A percentile compares a stretch with the other conserved stretches of the same genome.
phyloP scores from a whole-genome alignment of 2,113 vertebrate species.

The Gambusia holbrooki region DNA sequence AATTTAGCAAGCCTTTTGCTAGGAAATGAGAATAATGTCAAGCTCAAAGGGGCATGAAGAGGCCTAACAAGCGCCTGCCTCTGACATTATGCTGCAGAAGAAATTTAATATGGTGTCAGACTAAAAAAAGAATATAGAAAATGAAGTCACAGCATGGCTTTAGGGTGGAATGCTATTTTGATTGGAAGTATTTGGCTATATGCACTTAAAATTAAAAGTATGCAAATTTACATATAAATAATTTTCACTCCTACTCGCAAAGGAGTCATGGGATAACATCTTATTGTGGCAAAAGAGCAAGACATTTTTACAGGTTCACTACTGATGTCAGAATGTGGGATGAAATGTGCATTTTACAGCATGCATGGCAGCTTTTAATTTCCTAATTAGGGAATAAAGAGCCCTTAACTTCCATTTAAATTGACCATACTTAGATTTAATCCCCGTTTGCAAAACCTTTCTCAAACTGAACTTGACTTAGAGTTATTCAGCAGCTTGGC shows the following conservation, averaged over 20 bases:
- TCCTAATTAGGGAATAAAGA: constrained; percentile 29
- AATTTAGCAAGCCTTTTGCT: constrained; percentile 4
- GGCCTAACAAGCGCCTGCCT: constrained; percentile 1
- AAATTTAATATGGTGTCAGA: constrained; percentile 27
- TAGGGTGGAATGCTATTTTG: constrained; percentile 34
- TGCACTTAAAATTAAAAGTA: constrained; percentile 21
- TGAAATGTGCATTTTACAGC: constrained; percentile 18
- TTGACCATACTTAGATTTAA: constrained; percentile 7
- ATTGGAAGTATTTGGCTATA: constrained; percentile 28
- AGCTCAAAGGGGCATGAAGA: constrained; percentile 15
- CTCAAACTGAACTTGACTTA: constrained; percentile 16
- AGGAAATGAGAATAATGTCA: not conserved
- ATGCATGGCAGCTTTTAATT: constrained; percentile 13
- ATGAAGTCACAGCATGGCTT: constrained; percentile 50
- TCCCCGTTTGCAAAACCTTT: constrained; percentile 22
- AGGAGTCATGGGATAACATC: constrained; percentile 8
- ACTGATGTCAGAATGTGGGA: not conserved
- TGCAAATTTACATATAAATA: constrained; percentile 12
- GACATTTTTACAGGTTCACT: not conserved
- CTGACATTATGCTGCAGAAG: constrained; percentile 32
- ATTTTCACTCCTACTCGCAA: constrained; percentile 28
- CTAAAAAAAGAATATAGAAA: constrained; percentile 23
- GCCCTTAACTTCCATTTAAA: constrained; percentile 20
- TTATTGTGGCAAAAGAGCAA: constrained; percentile 8
- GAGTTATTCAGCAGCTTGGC: constrained; percentile 14